Conservation (phyloP, 1,140 invertebrate species). For the Calosoma granatense region DNA sequence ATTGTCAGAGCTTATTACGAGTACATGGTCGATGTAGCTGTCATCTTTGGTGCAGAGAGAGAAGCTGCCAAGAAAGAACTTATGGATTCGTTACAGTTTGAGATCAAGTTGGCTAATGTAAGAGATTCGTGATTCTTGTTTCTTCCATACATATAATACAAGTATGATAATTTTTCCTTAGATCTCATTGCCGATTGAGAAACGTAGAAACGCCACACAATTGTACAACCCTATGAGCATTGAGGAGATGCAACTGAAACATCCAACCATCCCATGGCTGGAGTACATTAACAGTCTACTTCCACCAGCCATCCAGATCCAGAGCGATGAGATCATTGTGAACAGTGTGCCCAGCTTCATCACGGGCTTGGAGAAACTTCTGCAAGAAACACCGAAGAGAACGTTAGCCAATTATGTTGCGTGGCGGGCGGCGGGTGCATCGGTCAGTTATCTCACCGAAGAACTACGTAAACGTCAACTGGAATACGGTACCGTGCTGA, state of each 20-base stretch:
- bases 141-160: background rate
- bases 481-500: slow-evolving; percentile 43
- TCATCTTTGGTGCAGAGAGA: slow-evolving; percentile 72
- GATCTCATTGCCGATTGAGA: slow-evolving; percentile 83
- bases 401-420: slow-evolving; percentile 54
- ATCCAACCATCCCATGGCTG: slow-evolving; percentile 54
- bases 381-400: slow-evolving; percentile 44
- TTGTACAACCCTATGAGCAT: slow-evolving; percentile 87
- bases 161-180: slow-evolving; percentile 35
- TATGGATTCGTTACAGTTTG: slow-evolving; percentile 76
- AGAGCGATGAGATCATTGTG: slow-evolving; percentile 41
- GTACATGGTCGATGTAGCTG: slow-evolving; percentile 81
- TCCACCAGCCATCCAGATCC: slow-evolving; percentile 29
- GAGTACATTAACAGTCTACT: slow-evolving; percentile 49
- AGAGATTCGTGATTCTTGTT: too few relatives aligned
- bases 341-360: slow-evolving; percentile 51
- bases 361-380: slow-evolving; percentile 40
- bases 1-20: slow-evolving; percentile 68
- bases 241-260: slow-evolving; percentile 57
- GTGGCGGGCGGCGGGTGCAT: slow-evolving; percentile 45
- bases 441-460: slow-evolving; percentile 44
- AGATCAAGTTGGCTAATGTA: slow-evolving; percentile 89
- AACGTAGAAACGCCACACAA: slow-evolving; percentile 80
- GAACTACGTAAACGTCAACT: slow-evolving; percentile 41
- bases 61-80: slow-evolving; percentile 61